Evolutionary conservation across 1,140 invertebrate genomes (phyloP).

Genomic region (Zaprionus kolodkinae): DNA sequence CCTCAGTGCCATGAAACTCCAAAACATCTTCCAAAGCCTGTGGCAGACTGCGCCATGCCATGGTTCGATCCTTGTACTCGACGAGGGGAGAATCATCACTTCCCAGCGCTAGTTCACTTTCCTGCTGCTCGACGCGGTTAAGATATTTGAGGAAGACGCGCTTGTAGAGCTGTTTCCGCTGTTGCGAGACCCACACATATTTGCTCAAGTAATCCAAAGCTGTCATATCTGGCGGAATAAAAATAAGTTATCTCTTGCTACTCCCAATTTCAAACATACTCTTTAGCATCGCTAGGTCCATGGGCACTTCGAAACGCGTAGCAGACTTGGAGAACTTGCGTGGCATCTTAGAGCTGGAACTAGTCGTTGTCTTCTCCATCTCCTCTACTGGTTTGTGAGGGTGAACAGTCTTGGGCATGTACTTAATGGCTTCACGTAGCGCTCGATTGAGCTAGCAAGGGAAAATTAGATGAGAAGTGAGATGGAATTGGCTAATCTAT

Average conservation of each 20-base stretch:
- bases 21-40: conserved; percentile 78
- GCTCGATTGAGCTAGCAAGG: conserved; percentile 67
- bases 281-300: conserved; percentile 85
- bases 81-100: conserved; percentile 54
- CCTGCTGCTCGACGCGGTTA: conserved; percentile 62
- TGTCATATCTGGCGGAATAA: conserved; percentile 84
- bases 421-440: conserved; percentile 75
- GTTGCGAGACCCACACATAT: conserved; percentile 86
- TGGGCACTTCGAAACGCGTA: conserved; percentile 87
- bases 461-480: neutral
- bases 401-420: conserved; percentile 57
- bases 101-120: conserved; percentile 47
- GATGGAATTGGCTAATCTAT: neutral
- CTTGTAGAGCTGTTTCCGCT: conserved; percentile 86
- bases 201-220: conserved; percentile 86
- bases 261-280: conserved; percentile 73
- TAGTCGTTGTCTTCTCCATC: conserved; percentile 33
- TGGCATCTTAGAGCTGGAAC: conserved; percentile 84
- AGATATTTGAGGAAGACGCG: conserved; percentile 76
- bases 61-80: conserved; percentile 69
- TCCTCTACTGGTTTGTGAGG: conserved; percentile 51
- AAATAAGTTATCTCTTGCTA: neutral
- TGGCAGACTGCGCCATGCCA: conserved; percentile 61
- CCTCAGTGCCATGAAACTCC: conserved; percentile 76
- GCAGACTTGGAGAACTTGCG: conserved; percentile 87